Conservation (phyloP, 2,797 vertebrate genomes). For the Avahi laniger region DNA sequence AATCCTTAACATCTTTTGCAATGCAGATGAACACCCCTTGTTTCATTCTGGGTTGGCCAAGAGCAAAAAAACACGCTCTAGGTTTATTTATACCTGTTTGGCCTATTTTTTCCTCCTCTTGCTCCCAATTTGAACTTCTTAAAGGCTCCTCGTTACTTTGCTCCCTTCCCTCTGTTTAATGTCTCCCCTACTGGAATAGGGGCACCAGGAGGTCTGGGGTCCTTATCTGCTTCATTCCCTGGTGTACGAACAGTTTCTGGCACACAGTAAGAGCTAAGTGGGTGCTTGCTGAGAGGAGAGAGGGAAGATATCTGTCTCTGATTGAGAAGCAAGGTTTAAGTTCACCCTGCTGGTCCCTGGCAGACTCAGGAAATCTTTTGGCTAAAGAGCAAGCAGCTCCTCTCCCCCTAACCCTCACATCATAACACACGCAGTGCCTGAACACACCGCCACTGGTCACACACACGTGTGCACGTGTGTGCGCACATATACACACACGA, state of each 20-base stretch:
- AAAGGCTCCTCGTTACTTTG: background rate
- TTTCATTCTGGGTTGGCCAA: background rate
- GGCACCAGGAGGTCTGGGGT: background rate
- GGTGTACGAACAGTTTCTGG: background rate
- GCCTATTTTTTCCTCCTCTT: background rate
- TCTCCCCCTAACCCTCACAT: background rate
- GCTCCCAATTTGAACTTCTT: background rate
- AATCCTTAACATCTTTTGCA: no score
- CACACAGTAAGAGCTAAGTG: background rate
- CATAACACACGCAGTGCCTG: background rate
- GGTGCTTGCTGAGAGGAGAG: background rate
- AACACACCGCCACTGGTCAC: background rate
- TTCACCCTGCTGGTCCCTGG: background rate
- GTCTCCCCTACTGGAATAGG: background rate
- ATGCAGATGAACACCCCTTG: no score
- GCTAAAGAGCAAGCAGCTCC: background rate
- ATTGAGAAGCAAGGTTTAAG: background rate
- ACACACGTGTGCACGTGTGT: rapidly evolving
- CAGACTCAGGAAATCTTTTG: background rate
- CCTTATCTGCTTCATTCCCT: background rate
- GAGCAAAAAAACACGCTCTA: background rate
- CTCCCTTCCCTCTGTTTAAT: background rate
- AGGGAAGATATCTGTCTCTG: background rate
- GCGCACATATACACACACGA: background rate
- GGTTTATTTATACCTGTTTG: background rate